These are phyloP conservation scores for Embiotoca jacksoni DNA, from an alignment of 2,113 vertebrate genomes.

Conservation along the genomic window DNA sequence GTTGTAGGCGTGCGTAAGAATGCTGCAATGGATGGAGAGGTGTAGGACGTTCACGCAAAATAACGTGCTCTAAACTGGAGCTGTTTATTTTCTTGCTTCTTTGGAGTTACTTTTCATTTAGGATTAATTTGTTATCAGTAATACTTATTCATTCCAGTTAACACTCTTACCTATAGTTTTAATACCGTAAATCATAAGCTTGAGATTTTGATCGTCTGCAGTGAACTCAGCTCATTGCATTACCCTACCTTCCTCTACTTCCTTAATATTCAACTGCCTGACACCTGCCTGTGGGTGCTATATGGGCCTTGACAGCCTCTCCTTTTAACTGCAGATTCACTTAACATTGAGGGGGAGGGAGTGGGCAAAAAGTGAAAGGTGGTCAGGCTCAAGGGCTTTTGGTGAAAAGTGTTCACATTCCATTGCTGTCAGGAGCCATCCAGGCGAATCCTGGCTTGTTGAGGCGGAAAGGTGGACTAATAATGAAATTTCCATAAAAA, in stretches of 20 bases:
- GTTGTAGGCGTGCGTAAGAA: constrained; percentile 53
- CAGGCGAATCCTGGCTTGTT: constrained; percentile 80
- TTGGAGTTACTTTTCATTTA: not conserved
- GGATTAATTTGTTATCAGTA: not conserved
- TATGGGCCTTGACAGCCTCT: constrained; percentile 56
- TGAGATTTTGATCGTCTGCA: not conserved
- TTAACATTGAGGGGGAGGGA: constrained; percentile 59
- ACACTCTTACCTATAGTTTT: not conserved
- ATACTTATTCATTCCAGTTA: not conserved
- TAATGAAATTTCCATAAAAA: constrained; percentile 35
- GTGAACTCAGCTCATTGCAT: not conserved
- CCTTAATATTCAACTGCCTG: constrained; percentile 43
- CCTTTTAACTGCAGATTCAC: constrained; percentile 64
- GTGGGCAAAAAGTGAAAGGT: constrained; percentile 72
- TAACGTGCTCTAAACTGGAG: not conserved
- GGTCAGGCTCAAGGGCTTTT: constrained; percentile 77
- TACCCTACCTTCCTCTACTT: not conserved
- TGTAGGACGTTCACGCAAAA: constrained; percentile 15
- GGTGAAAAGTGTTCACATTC: constrained; percentile 83
- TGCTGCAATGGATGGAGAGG: constrained; percentile 32
- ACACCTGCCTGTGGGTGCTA: constrained; percentile 83
- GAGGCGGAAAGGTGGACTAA: constrained; percentile 56
- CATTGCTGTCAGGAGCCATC: constrained; percentile 80
- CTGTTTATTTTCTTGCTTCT: not conserved
- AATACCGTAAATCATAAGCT: not conserved